These are phyloP conservation scores for Aurelia sp. DNA, from an alignment of 30 jellyfish, hydroid and myxozoan genomes.

Conservation along the genomic window DNA sequence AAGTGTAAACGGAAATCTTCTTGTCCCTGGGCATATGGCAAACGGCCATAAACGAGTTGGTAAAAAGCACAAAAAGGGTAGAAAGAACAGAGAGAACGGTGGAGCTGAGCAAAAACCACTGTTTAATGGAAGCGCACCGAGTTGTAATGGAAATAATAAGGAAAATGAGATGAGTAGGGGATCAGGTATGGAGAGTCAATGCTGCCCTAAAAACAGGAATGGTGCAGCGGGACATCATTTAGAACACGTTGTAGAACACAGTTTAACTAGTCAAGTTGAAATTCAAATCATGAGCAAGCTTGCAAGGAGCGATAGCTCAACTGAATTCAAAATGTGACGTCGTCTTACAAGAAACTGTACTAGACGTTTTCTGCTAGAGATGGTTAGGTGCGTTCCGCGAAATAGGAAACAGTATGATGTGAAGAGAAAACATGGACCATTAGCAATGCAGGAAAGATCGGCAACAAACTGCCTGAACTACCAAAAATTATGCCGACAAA, in stretches of 20 bases:
- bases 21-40: not conserved
- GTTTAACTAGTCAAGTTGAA: not conserved
- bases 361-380: too few species aligned
- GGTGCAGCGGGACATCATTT: not conserved
- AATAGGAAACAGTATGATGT: too few species aligned
- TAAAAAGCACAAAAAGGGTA: not conserved
- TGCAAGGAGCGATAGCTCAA: not conserved
- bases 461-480: too few species aligned
- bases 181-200: too few species aligned
- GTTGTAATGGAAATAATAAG: not conserved
- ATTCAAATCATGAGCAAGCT: not conserved
- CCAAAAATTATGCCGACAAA: too few species aligned
- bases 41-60: constrained; percentile 13
- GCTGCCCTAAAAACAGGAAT: not conserved
- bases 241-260: not conserved
- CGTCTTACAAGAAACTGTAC: not conserved
- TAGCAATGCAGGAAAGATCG: too few species aligned
- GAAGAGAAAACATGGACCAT: too few species aligned
- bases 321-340: not conserved
- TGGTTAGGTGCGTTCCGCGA: too few species aligned
- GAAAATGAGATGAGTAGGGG: too few species aligned
- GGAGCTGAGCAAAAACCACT: constrained; percentile 12
- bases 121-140: not conserved
- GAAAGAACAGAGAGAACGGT: constrained; percentile 18
- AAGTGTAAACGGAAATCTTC: constrained; percentile 3